Evolutionary conservation across 2,888 invertebrate species (phyloP), one percentile per base, ranked within the genome.

Genomic region (Athetis lepigone): DNA sequence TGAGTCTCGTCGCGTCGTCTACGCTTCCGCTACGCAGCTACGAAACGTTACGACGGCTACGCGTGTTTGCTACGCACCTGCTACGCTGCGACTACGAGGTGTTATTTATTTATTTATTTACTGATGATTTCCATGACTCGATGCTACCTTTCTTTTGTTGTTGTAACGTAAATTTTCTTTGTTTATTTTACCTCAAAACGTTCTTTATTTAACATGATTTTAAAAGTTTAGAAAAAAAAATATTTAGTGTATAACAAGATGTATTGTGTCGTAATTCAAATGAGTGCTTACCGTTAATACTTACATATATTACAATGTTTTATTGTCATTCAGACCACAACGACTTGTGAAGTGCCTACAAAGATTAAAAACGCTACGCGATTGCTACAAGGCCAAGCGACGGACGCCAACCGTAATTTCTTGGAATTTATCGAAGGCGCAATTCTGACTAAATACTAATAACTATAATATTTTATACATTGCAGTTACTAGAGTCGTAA

Each of bases 331-430:
- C 36, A 51, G 58, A 56, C 45, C 49, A 65, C 57, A 54, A 21
- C 23, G 29, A 33, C 39, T 57, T 51, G 27, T 45, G 8, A 50
- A 37, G 49, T 55, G n/a, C n/a, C n/a, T n/a, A 42, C 40, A 66
- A 49, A 63, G 57, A 66, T 69, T 66, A 60, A 63, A 58, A 74
- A 49, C 62, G 50, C 40, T 56, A 43, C 43, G 45, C 62, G 63
- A 68, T 65, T 68, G 70, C 52, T 57, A 69, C 79, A 81, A 82
- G 82, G 79, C 69, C 72, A 66, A 50, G 56, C 54, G 70, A 36
- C 36, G 16, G 70, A 36, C 36, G 16, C 36, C 6, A 19, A 39
- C 23, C 37, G 23, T 71, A 66, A 74, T 75, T 83, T 83, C 80
- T 80, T 66, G 65, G 84, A 85, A 84, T 76, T 60, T 43, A 52